Percentiles rank a stretch among this genome's conserved stretches.
phyloP scores from a whole-genome alignment of 2,797 vertebrate genomes.

The Oryzias dopingdopingensis region DNA sequence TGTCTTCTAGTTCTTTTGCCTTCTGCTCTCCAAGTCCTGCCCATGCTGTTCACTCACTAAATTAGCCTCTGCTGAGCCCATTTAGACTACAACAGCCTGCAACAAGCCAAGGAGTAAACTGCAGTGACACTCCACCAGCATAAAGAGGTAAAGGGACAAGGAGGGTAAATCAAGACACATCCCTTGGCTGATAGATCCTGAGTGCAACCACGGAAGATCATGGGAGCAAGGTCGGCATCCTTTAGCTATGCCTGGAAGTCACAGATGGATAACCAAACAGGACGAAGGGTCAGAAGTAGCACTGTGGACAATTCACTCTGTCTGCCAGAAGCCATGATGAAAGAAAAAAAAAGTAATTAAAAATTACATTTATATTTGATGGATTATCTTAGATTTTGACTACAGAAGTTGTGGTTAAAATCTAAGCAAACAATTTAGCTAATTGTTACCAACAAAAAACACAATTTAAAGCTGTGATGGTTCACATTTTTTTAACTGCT shows the following conservation, averaged over 20 bases:
- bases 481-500: too few relatives aligned
- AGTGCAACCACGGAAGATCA: constrained; percentile 68
- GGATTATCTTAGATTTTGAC: too few relatives aligned
- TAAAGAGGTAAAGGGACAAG: constrained; percentile 40
- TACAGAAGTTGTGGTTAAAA: too few relatives aligned
- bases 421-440: too few relatives aligned
- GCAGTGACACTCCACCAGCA: constrained; percentile 36
- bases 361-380: not conserved
- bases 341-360: not conserved
- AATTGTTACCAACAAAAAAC: too few relatives aligned
- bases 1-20: constrained; percentile 36
- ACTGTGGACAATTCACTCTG: constrained; percentile 25
- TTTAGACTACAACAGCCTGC: constrained; percentile 48
- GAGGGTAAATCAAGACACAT: constrained; percentile 71
- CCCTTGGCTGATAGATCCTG: constrained; percentile 65
- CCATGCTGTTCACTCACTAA: constrained; percentile 53
- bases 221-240: constrained; percentile 64
- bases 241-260: constrained; percentile 64
- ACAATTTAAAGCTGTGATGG: too few relatives aligned
- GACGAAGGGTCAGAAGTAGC: constrained; percentile 32
- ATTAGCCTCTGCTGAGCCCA: constrained; percentile 53
- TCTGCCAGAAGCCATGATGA: not conserved
- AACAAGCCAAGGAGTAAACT: constrained; percentile 33
- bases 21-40: constrained; percentile 40
- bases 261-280: constrained; percentile 58